A percentile compares a stretch with the other conserved stretches of the same genome.
Evolutionary conservation across 2,113 vertebrate species (phyloP).

Genomic region (Tringa solitaria): DNA sequence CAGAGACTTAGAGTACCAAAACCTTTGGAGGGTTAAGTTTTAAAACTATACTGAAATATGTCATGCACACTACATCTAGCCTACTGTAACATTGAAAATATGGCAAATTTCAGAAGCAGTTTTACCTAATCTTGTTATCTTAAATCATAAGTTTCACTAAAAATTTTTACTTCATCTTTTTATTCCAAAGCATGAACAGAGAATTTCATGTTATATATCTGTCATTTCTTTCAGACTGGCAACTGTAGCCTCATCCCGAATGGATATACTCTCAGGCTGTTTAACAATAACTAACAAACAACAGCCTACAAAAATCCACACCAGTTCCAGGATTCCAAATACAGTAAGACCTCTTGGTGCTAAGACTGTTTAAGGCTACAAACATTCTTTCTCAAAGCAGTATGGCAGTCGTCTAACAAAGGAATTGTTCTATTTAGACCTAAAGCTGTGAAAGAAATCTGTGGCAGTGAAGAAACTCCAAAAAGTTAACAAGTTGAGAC

Average conservation of each 20-base stretch:
- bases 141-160: background rate
- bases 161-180: background rate
- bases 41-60: background rate
- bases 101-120: background rate
- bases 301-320: background rate
- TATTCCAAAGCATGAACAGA: background rate
- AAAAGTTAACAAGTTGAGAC: background rate
- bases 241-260: background rate
- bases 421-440: background rate
- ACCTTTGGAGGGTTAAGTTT: background rate
- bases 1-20: background rate
- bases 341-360: background rate
- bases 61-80: background rate
- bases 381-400: background rate
- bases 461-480: background rate
- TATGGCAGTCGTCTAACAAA: background rate
- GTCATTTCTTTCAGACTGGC: background rate
- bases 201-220: background rate
- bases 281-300: background rate
- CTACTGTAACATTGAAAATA: background rate
- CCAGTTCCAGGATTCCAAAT: background rate
- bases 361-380: background rate
- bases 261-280: background rate
- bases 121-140: background rate
- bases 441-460: background rate